Evolutionary conservation across 2,888 invertebrate genomes (phyloP).

Genomic region (Lithophane leautieri): DNA sequence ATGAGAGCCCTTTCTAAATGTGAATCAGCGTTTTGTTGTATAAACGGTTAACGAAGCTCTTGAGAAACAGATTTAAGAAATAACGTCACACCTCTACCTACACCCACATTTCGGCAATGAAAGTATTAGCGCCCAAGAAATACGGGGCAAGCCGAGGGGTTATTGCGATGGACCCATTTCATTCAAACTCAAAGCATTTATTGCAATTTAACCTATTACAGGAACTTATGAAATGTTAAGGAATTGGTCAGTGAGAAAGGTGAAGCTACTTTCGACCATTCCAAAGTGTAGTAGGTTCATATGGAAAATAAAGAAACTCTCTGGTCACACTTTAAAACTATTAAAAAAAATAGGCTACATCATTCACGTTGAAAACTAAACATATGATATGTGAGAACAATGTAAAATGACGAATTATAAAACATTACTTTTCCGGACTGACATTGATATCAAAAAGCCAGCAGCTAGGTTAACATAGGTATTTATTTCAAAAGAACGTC

Average conservation of each 20-base stretch:
- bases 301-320: too few species aligned
- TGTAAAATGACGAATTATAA: slow-evolving; percentile 8
- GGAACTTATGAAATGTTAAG: too few species aligned
- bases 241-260: background rate
- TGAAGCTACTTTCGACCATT: background rate
- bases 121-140: background rate
- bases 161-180: slow-evolving; percentile 14
- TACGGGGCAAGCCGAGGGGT: background rate
- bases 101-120: slow-evolving; percentile 20
- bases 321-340: background rate
- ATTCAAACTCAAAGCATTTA: background rate
- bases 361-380: background rate
- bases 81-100: slow-evolving; percentile 10
- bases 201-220: background rate
- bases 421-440: background rate
- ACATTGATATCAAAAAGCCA: background rate
- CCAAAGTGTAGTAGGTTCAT: too few species aligned
- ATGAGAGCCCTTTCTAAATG: slow-evolving; percentile 52
- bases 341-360: background rate
- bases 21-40: slow-evolving; percentile 31
- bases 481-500: background rate
- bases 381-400: background rate
- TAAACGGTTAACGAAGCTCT: slow-evolving; percentile 13
- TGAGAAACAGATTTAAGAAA: slow-evolving; percentile 27
- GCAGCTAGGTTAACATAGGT: background rate